Conservation (phyloP, 2,113 vertebrate genomes). For the Numenius arquata region DNA sequence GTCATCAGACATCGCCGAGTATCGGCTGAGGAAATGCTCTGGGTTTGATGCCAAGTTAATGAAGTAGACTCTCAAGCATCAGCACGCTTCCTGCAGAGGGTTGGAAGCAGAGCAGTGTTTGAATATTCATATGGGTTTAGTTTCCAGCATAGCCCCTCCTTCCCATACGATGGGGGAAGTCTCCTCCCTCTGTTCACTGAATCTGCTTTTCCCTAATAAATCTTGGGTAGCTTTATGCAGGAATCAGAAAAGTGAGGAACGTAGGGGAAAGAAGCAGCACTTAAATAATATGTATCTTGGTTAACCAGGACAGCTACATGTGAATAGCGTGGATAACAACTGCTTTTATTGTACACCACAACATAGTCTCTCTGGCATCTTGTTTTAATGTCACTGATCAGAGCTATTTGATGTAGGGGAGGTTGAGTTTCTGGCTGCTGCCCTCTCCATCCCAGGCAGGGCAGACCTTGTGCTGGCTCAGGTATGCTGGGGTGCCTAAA, state of each 20-base stretch:
- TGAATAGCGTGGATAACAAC: not conserved
- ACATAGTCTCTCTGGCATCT: not conserved
- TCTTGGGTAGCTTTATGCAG: not conserved
- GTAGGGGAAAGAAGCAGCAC: not conserved
- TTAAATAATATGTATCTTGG: not conserved
- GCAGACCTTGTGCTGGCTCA: not conserved
- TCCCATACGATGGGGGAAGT: not conserved
- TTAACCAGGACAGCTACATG: not conserved
- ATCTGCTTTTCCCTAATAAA: not conserved
- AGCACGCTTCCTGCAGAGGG: not conserved
- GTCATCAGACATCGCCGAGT: not conserved
- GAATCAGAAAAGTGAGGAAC: not conserved
- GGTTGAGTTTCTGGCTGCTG: not conserved
- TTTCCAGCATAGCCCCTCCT: not conserved
- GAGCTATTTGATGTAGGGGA: not conserved
- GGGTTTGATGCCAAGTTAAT: not conserved
- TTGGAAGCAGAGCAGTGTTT: not conserved
- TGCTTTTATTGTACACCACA: not conserved
- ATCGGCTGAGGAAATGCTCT: fast-evolving
- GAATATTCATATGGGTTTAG: not conserved
- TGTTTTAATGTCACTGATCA: not conserved
- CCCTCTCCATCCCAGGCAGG: not conserved
- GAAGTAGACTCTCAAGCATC: not conserved
- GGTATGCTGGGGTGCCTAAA: not conserved
- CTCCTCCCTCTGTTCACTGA: not conserved